Evolutionary conservation across 2,888 invertebrate genomes (phyloP), one percentile per base, ranked within the genome.

Genomic region (Oscheius myriophilus): DNA sequence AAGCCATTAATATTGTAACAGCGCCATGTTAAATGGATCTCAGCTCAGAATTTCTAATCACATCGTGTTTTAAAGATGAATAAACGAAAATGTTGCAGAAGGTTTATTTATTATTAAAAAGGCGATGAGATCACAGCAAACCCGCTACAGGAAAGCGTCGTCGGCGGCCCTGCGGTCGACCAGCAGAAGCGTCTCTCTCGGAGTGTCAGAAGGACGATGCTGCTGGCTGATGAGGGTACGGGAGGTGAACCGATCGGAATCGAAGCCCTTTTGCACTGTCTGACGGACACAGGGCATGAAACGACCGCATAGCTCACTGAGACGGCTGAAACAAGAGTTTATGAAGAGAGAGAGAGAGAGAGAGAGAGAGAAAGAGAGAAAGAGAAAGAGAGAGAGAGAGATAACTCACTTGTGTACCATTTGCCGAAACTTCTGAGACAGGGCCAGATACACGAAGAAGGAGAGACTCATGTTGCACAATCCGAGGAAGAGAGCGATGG

Each of bases 391-490:
- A n/a, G n/a, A 26, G 12, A n/a, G 14, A 25, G 23, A 39, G 49
- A 2, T 1, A 23, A 45, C 49, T 66, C 26, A 82, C 82, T 65
- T 75, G 26, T 77, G 71, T 46, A 83, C 79, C 72, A 84, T 79
- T 45, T 80, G 70, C 12, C 84, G 70, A 68, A 84, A 84, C 23
- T 83, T 79, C 43, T 78, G 77, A 6, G 81, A 81, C 64, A 84
- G 82, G 3, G 75, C 68, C 25, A 82, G 62, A 65, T 84, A 84
- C 51, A 84, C 82, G 68, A 82, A 84, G 69, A 84, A 84, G 16
- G 83, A 83, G n/a, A 84, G 68, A 11, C 82, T 82, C 58, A 82
- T 81, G 58, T 84, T 84, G 71, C 83, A 84, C 14, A 84, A 68
- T 14, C 82, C 84, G 58, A 84, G 75, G 58, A 84, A 84, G 45